Percentiles rank a stretch among this genome's conserved stretches.
phyloP scores from a whole-genome alignment of 2,113 vertebrate genomes.

The Channa argus region DNA sequence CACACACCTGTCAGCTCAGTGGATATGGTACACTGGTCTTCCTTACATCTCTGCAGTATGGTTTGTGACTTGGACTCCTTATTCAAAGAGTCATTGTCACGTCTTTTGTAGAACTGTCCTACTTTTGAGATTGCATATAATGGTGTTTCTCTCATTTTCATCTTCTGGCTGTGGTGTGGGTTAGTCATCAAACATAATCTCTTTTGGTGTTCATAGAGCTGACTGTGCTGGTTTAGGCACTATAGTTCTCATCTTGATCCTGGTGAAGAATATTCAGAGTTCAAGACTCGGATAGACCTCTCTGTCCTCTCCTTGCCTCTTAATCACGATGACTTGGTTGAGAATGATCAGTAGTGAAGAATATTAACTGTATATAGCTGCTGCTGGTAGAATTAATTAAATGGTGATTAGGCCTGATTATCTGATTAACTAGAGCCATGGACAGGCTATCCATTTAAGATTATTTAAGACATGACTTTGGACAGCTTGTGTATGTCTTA shows the following conservation, averaged over 20 bases:
- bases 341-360: conserved; percentile 47
- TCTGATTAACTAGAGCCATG: conserved; percentile 73
- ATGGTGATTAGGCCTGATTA: conserved; percentile 73
- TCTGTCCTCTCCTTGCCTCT: background rate
- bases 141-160: background rate
- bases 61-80: background rate
- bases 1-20: conserved; percentile 15
- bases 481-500: conserved; percentile 26
- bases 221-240: too few relatives aligned
- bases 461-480: conserved; percentile 54
- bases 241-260: too few relatives aligned
- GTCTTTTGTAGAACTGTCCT: background rate
- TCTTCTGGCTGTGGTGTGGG: background rate
- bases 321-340: conserved; percentile 55
- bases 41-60: conserved; percentile 7
- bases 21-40: conserved; percentile 7
- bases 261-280: background rate
- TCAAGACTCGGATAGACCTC: conserved; percentile 23
- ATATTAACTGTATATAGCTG: conserved; percentile 61
- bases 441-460: conserved; percentile 63
- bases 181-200: background rate
- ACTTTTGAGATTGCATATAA: background rate
- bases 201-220: background rate
- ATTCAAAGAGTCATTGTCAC: conserved; percentile 6
- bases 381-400: conserved; percentile 64